These are phyloP conservation scores for Fragum whitleyi DNA, from an alignment of 2,888 invertebrate species.

Conservation along the genomic window DNA sequence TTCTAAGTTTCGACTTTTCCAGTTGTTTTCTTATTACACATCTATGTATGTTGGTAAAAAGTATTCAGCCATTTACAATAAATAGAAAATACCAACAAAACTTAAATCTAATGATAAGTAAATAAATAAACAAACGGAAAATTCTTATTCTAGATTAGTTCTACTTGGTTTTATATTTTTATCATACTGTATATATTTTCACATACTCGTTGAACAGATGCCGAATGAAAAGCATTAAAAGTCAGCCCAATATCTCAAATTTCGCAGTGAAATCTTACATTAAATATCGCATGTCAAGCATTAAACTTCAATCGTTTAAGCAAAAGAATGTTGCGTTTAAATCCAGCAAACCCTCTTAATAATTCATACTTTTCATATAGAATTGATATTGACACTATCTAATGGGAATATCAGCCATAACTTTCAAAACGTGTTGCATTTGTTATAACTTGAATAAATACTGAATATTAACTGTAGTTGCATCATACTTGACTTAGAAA, in stretches of 20 bases:
- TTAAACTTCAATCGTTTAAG: slow-evolving; percentile 1
- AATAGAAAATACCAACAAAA: no score
- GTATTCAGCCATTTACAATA: no score
- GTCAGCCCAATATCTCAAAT: slow-evolving; percentile 16
- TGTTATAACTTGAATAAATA: no score
- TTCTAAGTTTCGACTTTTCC: no score
- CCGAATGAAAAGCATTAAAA: slow-evolving; percentile 20
- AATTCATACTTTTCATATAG: slow-evolving; percentile 1
- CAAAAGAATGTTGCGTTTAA: slow-evolving; percentile 1
- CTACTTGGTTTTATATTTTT: no score
- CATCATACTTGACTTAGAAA: no score
- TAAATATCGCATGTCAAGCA: slow-evolving; percentile 16
- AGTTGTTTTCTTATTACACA: no score
- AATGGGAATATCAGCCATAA: not conserved
- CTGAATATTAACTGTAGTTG: no score
- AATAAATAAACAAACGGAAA: no score
- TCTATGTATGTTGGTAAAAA: no score
- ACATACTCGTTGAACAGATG: slow-evolving; percentile 20
- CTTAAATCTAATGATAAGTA: no score
- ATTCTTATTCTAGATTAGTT: no score
- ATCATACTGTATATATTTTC: not conserved
- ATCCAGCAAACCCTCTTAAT: not conserved
- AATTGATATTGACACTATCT: not conserved
- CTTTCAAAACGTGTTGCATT: not conserved
- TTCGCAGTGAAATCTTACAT: slow-evolving; percentile 25